Evolutionary conservation across 2,113 vertebrate species (phyloP).

Genomic region (Oncorhynchus nerka): DNA sequence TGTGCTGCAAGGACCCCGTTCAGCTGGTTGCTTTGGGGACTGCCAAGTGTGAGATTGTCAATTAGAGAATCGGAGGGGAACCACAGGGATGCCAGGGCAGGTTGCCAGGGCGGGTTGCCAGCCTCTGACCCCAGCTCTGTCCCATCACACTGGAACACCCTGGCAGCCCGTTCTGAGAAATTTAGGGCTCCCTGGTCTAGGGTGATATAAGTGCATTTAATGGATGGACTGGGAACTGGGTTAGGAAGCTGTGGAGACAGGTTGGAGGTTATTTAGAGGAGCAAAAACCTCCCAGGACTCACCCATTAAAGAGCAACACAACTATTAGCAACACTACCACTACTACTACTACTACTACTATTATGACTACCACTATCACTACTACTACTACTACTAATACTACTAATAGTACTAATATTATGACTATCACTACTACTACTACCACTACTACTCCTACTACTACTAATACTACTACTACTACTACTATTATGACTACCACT

Average conservation of each 20-base stretch:
- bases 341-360: no score
- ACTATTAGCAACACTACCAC: no score
- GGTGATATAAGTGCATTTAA: constrained; percentile 64
- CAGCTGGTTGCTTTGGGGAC: neutral
- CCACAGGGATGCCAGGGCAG: constrained; percentile 1
- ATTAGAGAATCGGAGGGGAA: constrained; percentile 46
- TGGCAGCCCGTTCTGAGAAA: constrained; percentile 28
- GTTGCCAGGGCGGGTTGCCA: neutral
- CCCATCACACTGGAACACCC: constrained; percentile 45
- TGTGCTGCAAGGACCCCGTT: neutral
- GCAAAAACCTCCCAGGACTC: no score
- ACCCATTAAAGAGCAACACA: no score
- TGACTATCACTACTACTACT: no score
- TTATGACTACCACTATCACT: no score
- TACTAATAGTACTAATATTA: no score
- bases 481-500: no score
- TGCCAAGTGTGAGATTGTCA: constrained; percentile 58
- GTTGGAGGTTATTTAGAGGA: neutral
- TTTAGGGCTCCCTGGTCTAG: constrained; percentile 49
- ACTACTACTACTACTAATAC: no score
- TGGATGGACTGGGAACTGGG: constrained; percentile 51
- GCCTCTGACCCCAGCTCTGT: constrained; percentile 51
- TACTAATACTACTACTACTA: no score
- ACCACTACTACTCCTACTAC: no score
- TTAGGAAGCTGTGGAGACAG: constrained; percentile 18